Evolutionary conservation across 1,140 invertebrate species (phyloP).

Genomic region (Potamilus streckersoni): DNA sequence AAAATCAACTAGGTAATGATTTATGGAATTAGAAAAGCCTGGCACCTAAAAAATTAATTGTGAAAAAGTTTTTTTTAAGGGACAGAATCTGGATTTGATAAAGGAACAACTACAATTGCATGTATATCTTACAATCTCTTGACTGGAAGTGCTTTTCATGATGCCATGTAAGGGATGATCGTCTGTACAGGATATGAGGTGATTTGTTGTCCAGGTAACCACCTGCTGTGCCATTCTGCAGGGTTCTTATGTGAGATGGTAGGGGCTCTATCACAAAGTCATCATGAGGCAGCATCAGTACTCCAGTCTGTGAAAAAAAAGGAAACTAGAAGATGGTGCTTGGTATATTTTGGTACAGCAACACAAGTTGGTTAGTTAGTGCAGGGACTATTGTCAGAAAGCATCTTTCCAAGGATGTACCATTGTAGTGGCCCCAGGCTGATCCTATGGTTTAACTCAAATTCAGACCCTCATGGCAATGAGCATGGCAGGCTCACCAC

Average conservation of each 20-base stretch:
- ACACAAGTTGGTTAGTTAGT: no score
- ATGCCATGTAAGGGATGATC: constrained; percentile 31
- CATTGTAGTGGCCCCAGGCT: no score
- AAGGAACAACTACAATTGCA: neutral
- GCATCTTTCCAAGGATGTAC: no score
- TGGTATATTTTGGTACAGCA: no score
- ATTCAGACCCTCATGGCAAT: no score
- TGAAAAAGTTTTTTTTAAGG: neutral
- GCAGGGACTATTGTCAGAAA: no score
- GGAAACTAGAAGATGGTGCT: no score
- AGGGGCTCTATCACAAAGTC: constrained; percentile 44
- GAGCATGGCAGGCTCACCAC: no score
- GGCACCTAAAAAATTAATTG: neutral
- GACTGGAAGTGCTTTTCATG: constrained; percentile 26
- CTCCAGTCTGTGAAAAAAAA: constrained; percentile 36
- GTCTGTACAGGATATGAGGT: constrained; percentile 39
- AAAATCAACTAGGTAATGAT: no score
- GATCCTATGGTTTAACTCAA: no score
- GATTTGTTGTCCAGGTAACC: neutral
- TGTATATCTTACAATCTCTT: constrained; percentile 15
- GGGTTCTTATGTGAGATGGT: constrained; percentile 12
- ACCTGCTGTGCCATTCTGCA: neutral
- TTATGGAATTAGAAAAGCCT: neutral
- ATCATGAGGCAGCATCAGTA: constrained; percentile 36
- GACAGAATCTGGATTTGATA: neutral